phyloP scores from a whole-genome alignment of 2,888 invertebrate genomes.

The Ephialtes manifestator region DNA sequence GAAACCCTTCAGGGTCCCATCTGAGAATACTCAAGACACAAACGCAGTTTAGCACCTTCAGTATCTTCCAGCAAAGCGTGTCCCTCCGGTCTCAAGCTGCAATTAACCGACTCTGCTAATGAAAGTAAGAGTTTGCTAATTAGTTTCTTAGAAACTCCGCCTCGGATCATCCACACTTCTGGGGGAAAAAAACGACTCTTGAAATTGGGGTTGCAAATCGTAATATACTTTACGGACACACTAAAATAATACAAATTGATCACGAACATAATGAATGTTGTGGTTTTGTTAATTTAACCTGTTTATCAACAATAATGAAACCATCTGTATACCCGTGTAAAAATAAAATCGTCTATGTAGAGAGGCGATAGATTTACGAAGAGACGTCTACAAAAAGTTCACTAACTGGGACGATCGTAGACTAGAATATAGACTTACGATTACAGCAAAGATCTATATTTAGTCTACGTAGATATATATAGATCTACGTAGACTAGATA shows the following conservation, averaged over 20 bases:
- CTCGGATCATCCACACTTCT: neutral
- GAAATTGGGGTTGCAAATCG: neutral
- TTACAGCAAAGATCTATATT: too few relatives aligned
- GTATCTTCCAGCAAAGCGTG: constrained; percentile 23
- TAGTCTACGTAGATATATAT: too few relatives aligned
- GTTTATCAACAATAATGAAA: neutral
- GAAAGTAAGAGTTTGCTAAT: neutral
- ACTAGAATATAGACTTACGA: too few relatives aligned
- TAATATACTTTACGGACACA: neutral
- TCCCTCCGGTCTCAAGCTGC: neutral
- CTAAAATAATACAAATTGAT: neutral
- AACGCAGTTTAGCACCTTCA: constrained; percentile 41
- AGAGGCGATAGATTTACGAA: too few relatives aligned
- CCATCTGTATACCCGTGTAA: neutral
- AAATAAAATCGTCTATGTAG: too few relatives aligned
- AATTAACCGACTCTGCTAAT: constrained; percentile 6
- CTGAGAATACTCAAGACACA: constrained; percentile 75
- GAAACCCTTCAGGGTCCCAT: constrained; percentile 75
- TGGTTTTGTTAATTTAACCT: neutral
- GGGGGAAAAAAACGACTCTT: neutral
- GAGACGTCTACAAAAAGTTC: too few relatives aligned
- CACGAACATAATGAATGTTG: neutral
- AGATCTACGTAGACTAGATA: too few relatives aligned
- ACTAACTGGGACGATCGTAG: too few relatives aligned
- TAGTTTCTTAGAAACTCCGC: constrained; percentile 3